Conservation (phyloP, 2,113 vertebrate species). For the Macquaria ambigua region DNA sequence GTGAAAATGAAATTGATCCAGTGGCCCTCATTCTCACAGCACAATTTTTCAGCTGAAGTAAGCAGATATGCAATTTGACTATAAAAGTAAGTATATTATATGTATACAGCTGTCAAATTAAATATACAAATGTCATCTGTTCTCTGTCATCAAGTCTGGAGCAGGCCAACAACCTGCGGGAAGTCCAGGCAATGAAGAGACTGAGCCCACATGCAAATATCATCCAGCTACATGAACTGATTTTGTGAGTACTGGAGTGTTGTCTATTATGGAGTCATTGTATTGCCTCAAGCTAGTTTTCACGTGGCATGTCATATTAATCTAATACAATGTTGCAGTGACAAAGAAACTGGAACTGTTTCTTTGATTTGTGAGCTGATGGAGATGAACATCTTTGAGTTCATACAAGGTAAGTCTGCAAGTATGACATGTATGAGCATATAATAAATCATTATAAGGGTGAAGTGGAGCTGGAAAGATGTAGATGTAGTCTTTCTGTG, state of each 20-base stretch:
- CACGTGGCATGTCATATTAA: background rate
- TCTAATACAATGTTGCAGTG: constrained; percentile 81
- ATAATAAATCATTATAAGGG: background rate
- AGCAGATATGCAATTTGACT: background rate
- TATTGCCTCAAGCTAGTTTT: background rate
- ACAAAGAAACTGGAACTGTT: constrained; percentile 88
- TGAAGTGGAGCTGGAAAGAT: background rate
- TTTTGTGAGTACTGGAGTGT: constrained; percentile 80
- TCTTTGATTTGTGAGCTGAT: constrained; percentile 93
- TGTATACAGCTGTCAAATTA: background rate
- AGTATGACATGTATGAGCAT: background rate
- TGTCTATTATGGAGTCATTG: background rate
- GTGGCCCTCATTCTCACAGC: background rate
- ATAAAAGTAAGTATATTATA: background rate
- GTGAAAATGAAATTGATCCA: background rate
- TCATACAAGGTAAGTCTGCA: constrained; percentile 86
- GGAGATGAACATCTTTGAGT: constrained; percentile 94
- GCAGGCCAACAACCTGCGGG: constrained; percentile 80
- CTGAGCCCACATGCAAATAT: constrained; percentile 80
- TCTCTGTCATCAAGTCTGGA: constrained; percentile 67
- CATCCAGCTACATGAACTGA: constrained; percentile 81
- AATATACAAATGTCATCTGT: background rate
- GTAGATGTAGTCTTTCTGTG: background rate
- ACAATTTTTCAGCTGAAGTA: background rate
- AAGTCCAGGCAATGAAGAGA: constrained; percentile 81